Base-by-base conservation (phyloP, 1,140 invertebrate species). In the Drosophila triauraria region DNA sequence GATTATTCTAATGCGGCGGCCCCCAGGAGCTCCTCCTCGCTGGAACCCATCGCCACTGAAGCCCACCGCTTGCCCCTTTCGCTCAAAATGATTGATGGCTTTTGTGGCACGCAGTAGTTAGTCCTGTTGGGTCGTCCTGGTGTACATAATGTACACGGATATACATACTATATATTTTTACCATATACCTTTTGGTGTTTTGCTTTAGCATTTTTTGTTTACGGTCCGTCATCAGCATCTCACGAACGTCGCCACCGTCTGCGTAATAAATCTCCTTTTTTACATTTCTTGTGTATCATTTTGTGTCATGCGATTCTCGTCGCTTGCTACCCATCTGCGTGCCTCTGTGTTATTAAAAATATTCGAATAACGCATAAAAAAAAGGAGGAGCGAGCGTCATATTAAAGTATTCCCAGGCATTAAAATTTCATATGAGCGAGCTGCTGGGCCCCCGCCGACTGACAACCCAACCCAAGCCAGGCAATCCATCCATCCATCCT, bases 241-340 rank as follows among this genome's bases (percentile, higher is more conserved):
- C 77, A 79, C 60, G 58, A 74, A 67, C 76, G 46, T 68, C 65
- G 65, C 76, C 76, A 75, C 69, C 51, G 80, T 81, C 84, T 81
- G 86, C 85, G 85, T 90, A 90, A 90, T 90, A 90, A 90, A 90
- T 90, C 85, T 90, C 85, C 85, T 80, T 79, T 75, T 88, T 67
- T 75, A 67, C 74, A 51, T 90, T 90, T 88, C 85, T 90, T 90
- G 85, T 90, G 82, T 90, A 90, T 90, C 78, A 90, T 90, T 90
- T 90, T 90, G 64, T 90, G 85, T 90, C 85, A 90, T 90, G 85
- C 85, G 81, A 90, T 85, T 90, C 87, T 63, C 74, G 58, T 74
- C 67, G 63, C 67, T 62, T 30, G 61, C 72, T 35, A 59, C 63
- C 60, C 47, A 75, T 65, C 60, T 84, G 57, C 78, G 78, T 90